These are phyloP conservation scores for Nomada ruficornis DNA, from an alignment of 2,888 invertebrate genomes.

Conservation along the genomic window DNA sequence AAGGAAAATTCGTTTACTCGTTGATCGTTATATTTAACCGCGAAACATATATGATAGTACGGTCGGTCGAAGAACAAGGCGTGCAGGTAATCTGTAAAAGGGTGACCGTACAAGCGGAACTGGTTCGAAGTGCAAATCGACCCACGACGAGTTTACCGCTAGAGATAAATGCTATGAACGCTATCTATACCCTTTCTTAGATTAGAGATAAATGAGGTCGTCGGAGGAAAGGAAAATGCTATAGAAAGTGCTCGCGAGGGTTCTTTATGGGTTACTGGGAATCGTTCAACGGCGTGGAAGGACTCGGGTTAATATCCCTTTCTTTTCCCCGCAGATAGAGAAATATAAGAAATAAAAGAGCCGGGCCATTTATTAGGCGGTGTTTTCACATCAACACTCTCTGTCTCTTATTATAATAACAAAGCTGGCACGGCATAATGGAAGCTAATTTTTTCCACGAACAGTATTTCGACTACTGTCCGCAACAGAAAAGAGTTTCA, in stretches of 20 bases:
- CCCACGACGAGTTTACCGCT: conserved; percentile 64
- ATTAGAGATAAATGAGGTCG: conserved; percentile 27
- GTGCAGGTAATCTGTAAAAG: conserved; percentile 10
- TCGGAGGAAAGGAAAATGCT: conserved; percentile 20
- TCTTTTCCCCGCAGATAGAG: neutral
- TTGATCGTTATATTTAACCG: neutral
- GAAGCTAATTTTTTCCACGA: too few species aligned
- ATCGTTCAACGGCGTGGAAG: neutral
- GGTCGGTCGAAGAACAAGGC: neutral
- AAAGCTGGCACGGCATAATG: too few species aligned
- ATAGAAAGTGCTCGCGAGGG: conserved; percentile 19
- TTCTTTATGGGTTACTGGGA: conserved; percentile 20
- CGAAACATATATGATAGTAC: neutral
- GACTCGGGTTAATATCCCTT: neutral
- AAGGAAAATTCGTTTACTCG: conserved; percentile 72
- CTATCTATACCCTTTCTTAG: conserved; percentile 48
- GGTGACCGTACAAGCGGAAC: conserved; percentile 39
- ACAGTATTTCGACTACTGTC: too few species aligned
- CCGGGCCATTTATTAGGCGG: too few species aligned
- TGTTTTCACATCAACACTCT: too few species aligned
- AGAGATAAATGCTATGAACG: conserved; percentile 61
- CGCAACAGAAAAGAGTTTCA: too few species aligned
- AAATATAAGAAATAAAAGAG: neutral
- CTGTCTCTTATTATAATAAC: too few species aligned
- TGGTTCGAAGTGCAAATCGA: conserved; percentile 53